phyloP scores from a whole-genome alignment of 2,888 invertebrate species.

The Hypsopygia costalis region DNA sequence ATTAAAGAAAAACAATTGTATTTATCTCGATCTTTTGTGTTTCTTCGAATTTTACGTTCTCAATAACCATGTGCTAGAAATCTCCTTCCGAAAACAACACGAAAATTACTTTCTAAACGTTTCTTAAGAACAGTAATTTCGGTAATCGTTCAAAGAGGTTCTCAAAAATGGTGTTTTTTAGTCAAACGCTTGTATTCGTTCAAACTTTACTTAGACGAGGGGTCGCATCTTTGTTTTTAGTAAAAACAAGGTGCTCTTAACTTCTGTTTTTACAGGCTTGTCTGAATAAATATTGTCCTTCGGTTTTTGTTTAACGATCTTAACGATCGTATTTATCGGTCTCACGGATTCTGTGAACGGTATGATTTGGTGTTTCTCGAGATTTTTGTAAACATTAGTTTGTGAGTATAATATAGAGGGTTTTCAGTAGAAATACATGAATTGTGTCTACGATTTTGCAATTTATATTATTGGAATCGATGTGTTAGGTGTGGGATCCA shows the following conservation, averaged over 20 bases:
- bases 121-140: background rate
- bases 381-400: too few relatives aligned
- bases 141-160: background rate
- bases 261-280: conserved; percentile 69
- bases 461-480: too few relatives aligned
- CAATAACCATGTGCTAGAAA: too few relatives aligned
- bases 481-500: too few relatives aligned
- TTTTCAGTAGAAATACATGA: too few relatives aligned
- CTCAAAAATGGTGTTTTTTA: conserved; percentile 3
- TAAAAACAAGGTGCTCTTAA: conserved; percentile 66
- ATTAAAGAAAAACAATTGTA: too few relatives aligned
- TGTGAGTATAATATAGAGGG: too few relatives aligned
- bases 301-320: conserved; percentile 45
- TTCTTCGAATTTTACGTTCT: too few relatives aligned
- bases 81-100: too few relatives aligned
- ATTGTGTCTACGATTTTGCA: too few relatives aligned
- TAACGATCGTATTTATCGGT: conserved; percentile 38
- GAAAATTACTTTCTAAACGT: background rate
- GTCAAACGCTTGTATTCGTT: conserved; percentile 14
- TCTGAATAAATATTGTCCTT: conserved; percentile 51
- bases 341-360: conserved; percentile 18
- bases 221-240: conserved; percentile 52
- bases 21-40: too few relatives aligned
- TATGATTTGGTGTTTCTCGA: background rate
- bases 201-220: conserved; percentile 14